Conservation (phyloP, 2,113 vertebrate species). For the Halichoeres trimaculatus region DNA sequence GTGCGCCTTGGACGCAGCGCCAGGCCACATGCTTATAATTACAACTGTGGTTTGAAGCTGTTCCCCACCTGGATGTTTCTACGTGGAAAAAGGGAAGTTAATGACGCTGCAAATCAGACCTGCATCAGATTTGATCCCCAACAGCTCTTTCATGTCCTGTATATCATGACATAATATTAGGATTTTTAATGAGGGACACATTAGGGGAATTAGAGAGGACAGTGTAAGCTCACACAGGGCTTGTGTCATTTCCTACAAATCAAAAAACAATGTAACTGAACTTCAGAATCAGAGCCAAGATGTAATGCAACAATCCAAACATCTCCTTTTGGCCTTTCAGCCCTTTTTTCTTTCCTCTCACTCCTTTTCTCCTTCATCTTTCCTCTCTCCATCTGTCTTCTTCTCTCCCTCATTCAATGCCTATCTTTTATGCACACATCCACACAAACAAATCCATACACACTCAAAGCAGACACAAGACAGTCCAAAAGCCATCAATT, state of each 20-base stretch:
- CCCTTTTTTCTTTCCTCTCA: background rate
- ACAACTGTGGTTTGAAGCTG: slow-evolving; percentile 60
- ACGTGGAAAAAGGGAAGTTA: slow-evolving; percentile 63
- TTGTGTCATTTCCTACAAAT: slow-evolving; percentile 55
- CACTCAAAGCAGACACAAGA: slow-evolving; percentile 4
- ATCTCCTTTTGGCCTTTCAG: background rate
- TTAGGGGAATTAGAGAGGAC: slow-evolving; percentile 9
- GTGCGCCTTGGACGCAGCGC: slow-evolving; percentile 46
- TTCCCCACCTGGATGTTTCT: slow-evolving; percentile 66
- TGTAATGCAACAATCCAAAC: background rate
- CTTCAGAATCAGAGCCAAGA: slow-evolving; percentile 27
- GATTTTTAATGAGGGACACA: slow-evolving; percentile 53
- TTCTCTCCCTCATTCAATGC: background rate
- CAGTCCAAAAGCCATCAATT: slow-evolving; percentile 25
- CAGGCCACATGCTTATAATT: slow-evolving; percentile 71
- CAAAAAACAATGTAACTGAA: slow-evolving; percentile 16
- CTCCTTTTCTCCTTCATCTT: background rate
- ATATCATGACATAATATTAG: slow-evolving; percentile 12
- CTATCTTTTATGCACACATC: background rate
- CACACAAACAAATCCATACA: background rate
- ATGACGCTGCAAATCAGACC: slow-evolving; percentile 65
- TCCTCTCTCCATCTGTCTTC: background rate
- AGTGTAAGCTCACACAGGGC: slow-evolving; percentile 8
- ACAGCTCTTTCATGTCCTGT: slow-evolving; percentile 61
- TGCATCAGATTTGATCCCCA: slow-evolving; percentile 54